Conservation (phyloP, 2,888 invertebrate genomes). For the Dione juno region DNA sequence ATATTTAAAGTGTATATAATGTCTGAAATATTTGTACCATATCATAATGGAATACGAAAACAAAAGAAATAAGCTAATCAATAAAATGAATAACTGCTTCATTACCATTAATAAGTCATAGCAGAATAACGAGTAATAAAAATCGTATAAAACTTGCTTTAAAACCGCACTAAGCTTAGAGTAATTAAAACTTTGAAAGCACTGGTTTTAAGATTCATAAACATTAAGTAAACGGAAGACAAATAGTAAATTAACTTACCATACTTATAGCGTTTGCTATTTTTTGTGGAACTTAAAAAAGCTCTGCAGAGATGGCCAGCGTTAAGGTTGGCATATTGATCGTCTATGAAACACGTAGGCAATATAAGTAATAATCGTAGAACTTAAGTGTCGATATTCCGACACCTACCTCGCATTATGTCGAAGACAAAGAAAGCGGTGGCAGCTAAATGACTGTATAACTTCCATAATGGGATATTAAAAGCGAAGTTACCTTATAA, state of each 20-base stretch:
- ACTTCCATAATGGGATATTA: constrained; percentile 11
- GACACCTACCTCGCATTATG: constrained; percentile 14
- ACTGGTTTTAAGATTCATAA: constrained; percentile 27
- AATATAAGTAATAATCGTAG: constrained; percentile 14
- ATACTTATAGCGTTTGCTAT: not conserved
- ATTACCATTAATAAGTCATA: constrained; percentile 27
- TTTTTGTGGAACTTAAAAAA: not conserved
- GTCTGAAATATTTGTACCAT: not conserved
- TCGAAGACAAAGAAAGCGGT: constrained; percentile 19
- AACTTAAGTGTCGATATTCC: constrained; percentile 17
- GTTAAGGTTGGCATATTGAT: not conserved
- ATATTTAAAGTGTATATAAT: too few species aligned
- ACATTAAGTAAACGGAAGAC: constrained; percentile 11
- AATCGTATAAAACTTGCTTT: constrained; percentile 31
- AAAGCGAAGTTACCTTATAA: constrained; percentile 1
- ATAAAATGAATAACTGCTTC: constrained; percentile 23
- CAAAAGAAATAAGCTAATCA: constrained; percentile 18
- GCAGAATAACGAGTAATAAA: constrained; percentile 25
- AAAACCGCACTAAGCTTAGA: constrained; percentile 25
- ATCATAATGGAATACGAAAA: not conserved
- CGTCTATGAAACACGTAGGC: constrained; percentile 11
- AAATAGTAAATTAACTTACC: not conserved
- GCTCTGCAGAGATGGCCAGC: not conserved
- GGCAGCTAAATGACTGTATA: constrained; percentile 16
- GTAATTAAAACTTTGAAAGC: constrained; percentile 29